A percentile compares a stretch with the other conserved stretches of the same genome.
phyloP scores from a whole-genome alignment of 2,888 invertebrate species.

The Philereme transversata region DNA sequence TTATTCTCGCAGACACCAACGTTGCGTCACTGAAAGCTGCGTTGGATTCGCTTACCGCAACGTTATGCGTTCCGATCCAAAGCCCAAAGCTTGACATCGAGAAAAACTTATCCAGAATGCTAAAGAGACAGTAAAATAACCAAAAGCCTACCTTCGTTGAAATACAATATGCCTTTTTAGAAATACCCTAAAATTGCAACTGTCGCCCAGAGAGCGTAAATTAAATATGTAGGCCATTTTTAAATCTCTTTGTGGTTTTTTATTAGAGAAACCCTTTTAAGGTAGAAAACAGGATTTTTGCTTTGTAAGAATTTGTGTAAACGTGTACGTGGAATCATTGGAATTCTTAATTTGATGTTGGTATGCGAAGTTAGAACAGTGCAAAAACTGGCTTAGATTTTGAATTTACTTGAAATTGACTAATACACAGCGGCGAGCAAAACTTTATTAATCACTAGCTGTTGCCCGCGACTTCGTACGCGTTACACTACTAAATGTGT shows the following conservation, averaged over 20 bases:
- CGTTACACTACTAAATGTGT: too few species aligned
- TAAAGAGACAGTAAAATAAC: too few species aligned
- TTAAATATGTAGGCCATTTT: constrained; percentile 15
- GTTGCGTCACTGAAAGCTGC: too few species aligned
- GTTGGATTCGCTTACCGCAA: too few species aligned
- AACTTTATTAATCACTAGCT: too few species aligned
- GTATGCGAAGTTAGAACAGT: background rate
- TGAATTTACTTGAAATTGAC: too few species aligned
- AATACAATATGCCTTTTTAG: background rate
- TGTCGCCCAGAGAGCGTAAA: constrained; percentile 8
- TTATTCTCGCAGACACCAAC: too few species aligned
- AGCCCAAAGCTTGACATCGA: too few species aligned
- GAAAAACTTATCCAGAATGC: too few species aligned
- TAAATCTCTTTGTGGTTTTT: constrained; percentile 27
- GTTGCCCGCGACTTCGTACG: too few species aligned
- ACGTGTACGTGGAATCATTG: constrained; percentile 7
- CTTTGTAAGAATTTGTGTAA: constrained; percentile 26
- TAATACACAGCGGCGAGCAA: too few species aligned
- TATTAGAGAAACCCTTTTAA: constrained; percentile 31
- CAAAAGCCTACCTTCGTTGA: background rate
- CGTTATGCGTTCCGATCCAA: too few species aligned
- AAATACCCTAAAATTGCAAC: background rate
- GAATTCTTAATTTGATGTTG: constrained; percentile 18
- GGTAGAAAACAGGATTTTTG: constrained; percentile 17
- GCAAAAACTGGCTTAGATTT: background rate